A percentile compares a stretch with the other conserved stretches of the same genome.
These are phyloP conservation scores for Serrognathus titanus DNA, from an alignment of 2,888 invertebrate genomes.

Conservation along the genomic window DNA sequence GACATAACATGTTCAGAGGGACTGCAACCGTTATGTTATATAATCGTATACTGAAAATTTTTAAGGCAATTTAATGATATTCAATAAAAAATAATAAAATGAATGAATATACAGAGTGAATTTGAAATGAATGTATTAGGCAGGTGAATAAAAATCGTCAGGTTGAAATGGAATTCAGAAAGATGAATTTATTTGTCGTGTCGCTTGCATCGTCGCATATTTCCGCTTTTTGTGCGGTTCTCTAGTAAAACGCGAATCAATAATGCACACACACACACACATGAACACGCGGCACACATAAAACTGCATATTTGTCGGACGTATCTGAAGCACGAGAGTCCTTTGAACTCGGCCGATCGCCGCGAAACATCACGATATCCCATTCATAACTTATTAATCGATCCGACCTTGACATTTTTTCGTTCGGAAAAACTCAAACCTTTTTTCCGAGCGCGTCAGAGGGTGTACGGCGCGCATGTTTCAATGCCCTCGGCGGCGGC, in stretches of 20 bases:
- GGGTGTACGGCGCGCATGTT: conserved; percentile 21
- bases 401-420: conserved; percentile 49
- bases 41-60: too few species aligned
- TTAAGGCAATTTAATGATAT: too few species aligned
- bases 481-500: conserved; percentile 22
- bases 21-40: too few species aligned
- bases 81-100: too few species aligned
- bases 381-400: conserved; percentile 49
- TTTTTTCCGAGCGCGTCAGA: conserved; percentile 30
- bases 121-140: too few species aligned
- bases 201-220: too few species aligned
- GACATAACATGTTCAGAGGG: too few species aligned
- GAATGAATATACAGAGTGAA: too few species aligned
- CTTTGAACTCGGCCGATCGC: conserved; percentile 34
- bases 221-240: background rate
- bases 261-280: background rate
- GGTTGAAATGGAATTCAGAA: too few species aligned
- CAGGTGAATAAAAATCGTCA: too few species aligned
- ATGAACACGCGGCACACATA: background rate
- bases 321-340: conserved; percentile 22
- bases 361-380: conserved; percentile 28
- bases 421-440: conserved; percentile 31
- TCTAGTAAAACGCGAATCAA: background rate
- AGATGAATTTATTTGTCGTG: too few species aligned
- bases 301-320: background rate